Base-by-base conservation (phyloP, 1,140 invertebrate species). In the Sinonovacula constricta region DNA sequence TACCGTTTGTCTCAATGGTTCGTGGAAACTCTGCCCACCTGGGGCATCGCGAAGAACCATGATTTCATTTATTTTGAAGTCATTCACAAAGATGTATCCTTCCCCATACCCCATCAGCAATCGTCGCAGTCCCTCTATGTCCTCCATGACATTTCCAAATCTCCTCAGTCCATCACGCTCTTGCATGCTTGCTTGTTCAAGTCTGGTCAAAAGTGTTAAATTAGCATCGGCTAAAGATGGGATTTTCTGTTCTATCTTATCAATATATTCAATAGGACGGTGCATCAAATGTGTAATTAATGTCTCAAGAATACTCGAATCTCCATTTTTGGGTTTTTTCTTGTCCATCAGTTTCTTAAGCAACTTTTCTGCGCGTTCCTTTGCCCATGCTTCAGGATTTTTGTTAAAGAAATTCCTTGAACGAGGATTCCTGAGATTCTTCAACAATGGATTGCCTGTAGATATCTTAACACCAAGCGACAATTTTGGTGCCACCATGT, bases 61-160 rank as follows among this genome's bases (percentile, higher is more conserved):
- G n/a, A 78, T 39, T 63, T 78, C 66, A 31, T 69, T 63, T 7
- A 31, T 26, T 53, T 65, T 78, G 31, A 78, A 78, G 39, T 78
- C 75, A 39, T 78, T 62, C 0, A 78, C 75, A 70, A 78, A 78
- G 5, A 78, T 68, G 12, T 78, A 78, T 4, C 75, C 75, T 39
- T 78, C 66, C 0, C 75, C 75, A 22, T 78, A 78, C 18, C 62
- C 45, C 59, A 51, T 78, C 1, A 78, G 28, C 2, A 49, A 54
- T 26, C 12, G 24, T 31, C 67, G 67, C 39, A 78, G 30, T n/a
- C 49, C 26, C 39, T 78, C 75, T n/a, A 78, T 54, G 1, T 62
- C 53, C 30, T 34, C 67, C 57, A 78, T 36, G 57, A 70, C 53
- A n/a, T 78, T n/a, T 45, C 67, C 72, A 26, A 57, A 76, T 22